A percentile compares a stretch with the other conserved stretches of the same genome.
phyloP scores from a whole-genome alignment of 2,797 vertebrate genomes.

The Typhlichthys eigenmanni region DNA sequence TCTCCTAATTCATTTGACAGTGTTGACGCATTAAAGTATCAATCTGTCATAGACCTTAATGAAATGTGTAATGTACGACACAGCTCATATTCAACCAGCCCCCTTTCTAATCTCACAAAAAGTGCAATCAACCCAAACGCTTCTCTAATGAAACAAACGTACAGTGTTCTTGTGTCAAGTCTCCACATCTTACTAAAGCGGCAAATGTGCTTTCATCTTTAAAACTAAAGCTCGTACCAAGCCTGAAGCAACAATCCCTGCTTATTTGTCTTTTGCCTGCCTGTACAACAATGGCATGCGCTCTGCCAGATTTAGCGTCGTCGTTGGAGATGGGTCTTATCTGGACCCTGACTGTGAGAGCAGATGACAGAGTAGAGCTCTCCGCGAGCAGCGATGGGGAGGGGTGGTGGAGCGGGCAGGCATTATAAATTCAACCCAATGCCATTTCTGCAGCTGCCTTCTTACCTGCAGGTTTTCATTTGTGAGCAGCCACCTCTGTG shows the following conservation, averaged over 20 bases:
- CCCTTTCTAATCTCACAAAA: conserved; percentile 4
- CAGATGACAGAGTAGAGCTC: conserved; percentile 20
- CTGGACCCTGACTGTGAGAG: conserved; percentile 24
- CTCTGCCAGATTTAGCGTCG: conserved; percentile 22
- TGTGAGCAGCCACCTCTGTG: conserved; percentile 6
- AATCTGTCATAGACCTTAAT: conserved; percentile 11
- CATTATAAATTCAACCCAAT: conserved; percentile 14
- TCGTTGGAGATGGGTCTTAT: conserved; percentile 19
- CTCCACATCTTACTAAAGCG: background rate
- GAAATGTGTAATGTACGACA: background rate
- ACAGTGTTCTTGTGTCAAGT: too few species aligned
- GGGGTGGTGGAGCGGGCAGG: background rate
- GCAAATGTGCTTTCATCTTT: conserved; percentile 5
- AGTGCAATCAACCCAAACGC: background rate
- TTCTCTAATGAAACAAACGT: too few species aligned
- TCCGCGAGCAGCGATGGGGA: background rate
- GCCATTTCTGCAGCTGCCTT: conserved; percentile 9
- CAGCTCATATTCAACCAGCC: conserved; percentile 5
- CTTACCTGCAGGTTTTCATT: background rate
- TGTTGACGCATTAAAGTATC: conserved; percentile 31
- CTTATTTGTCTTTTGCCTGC: background rate
- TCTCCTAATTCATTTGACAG: conserved; percentile 30
- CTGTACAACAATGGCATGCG: conserved; percentile 14
- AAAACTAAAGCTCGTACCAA: conserved; percentile 10
- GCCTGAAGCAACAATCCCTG: background rate